phyloP scores from a whole-genome alignment of 2,888 invertebrate genomes.

The Chrysodeixis includens region DNA sequence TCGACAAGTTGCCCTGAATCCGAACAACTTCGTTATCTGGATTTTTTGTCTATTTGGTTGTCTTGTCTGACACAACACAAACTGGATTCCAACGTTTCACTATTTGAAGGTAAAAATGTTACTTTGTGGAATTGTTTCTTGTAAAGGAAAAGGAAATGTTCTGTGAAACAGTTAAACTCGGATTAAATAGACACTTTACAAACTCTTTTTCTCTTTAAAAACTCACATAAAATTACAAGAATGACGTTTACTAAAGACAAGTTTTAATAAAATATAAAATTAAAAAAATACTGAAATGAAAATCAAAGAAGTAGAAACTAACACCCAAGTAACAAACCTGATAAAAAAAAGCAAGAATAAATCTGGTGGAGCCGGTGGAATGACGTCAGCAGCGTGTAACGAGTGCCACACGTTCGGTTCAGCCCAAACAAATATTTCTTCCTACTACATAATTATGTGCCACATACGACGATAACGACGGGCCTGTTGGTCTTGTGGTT shows the following conservation, averaged over 20 bases:
- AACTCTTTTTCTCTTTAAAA: not conserved
- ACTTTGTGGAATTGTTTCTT: not conserved
- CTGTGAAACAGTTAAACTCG: not conserved
- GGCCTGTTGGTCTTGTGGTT: no score
- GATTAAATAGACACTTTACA: not conserved
- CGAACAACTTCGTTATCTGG: slow-evolving; percentile 6
- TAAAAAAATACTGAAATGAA: not conserved
- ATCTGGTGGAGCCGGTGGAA: slow-evolving; percentile 56
- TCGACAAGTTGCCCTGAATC: slow-evolving; percentile 13
- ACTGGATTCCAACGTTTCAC: slow-evolving; percentile 14
- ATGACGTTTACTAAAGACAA: no score
- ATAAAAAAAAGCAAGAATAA: slow-evolving; percentile 60
- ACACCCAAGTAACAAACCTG: slow-evolving; percentile 17
- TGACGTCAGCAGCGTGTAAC: slow-evolving; percentile 72
- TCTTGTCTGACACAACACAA: slow-evolving; percentile 23
- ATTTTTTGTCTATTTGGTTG: slow-evolving; percentile 32
- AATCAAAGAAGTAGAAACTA: not conserved
- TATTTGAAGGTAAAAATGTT: slow-evolving; percentile 17
- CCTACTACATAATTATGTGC: no score
- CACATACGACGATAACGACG: no score
- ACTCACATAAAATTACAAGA: no score
- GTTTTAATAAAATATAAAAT: not conserved
- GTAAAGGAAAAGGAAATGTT: not conserved
- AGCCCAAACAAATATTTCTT: no score
- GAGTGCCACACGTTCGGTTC: slow-evolving; percentile 47